Percentiles rank a stretch among this genome's conserved stretches.
Conservation (phyloP, 2,888 invertebrate genomes). For the Leptopterna dolabrata region DNA sequence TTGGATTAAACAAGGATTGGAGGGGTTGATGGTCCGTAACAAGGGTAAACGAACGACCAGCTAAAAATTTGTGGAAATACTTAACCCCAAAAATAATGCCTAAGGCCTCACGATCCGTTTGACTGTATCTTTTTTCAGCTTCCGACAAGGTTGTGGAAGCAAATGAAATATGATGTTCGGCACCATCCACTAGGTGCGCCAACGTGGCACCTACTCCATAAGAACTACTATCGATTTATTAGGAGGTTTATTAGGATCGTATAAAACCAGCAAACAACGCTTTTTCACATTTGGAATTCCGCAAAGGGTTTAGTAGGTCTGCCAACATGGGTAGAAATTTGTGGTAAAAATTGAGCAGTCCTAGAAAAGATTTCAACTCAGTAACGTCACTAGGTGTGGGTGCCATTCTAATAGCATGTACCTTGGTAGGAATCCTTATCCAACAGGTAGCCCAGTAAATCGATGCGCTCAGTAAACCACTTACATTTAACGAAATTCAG, state of each 20-base stretch:
- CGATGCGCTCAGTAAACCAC: background rate
- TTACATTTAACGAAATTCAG: background rate
- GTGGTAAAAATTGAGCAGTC: conserved; percentile 35
- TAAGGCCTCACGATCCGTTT: background rate
- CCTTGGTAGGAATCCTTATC: background rate
- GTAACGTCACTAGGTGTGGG: background rate
- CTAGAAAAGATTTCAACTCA: conserved; percentile 30
- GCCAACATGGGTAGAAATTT: conserved; percentile 33
- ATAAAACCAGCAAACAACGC: conserved; percentile 61
- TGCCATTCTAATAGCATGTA: background rate
- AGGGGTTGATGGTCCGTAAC: no score
- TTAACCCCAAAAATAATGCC: conserved; percentile 22
- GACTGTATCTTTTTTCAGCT: background rate
- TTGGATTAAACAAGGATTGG: no score
- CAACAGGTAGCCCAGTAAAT: background rate
- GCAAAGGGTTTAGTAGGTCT: background rate
- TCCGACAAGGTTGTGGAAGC: background rate
- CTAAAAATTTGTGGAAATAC: conserved; percentile 20
- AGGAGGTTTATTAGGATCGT: no score
- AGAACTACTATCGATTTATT: no score
- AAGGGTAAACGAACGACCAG: no score
- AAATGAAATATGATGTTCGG: background rate
- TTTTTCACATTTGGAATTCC: conserved; percentile 38
- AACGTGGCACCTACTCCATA: conserved; percentile 62
- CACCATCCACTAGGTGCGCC: conserved; percentile 53